Percentiles rank a stretch among this genome's conserved stretches.
phyloP scores from a whole-genome alignment of 2,888 invertebrate genomes.

The Aphodius sticticus region DNA sequence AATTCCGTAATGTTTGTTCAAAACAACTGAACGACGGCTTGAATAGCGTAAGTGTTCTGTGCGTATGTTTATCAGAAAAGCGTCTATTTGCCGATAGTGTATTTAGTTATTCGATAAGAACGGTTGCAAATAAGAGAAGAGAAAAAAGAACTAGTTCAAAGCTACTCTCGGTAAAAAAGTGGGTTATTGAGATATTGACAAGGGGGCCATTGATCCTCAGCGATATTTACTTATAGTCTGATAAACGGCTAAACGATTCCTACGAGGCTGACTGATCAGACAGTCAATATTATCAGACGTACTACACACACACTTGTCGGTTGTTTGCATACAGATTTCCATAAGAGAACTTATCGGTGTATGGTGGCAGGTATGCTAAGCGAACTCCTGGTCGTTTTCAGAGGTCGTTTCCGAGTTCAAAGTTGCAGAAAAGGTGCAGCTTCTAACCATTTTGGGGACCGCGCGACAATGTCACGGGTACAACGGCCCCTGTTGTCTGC shows the following conservation, averaged over 20 bases:
- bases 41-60: background rate
- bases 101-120: background rate
- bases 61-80: background rate
- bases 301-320: background rate
- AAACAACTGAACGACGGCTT: background rate
- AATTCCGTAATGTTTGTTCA: background rate
- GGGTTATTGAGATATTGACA: background rate
- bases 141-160: background rate
- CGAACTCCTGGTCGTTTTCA: no score
- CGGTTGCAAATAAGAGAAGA: background rate
- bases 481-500: constrained; percentile 4
- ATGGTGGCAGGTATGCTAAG: background rate
- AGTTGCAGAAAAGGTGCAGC: background rate
- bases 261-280: background rate
- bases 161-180: background rate
- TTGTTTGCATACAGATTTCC: background rate
- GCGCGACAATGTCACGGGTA: background rate
- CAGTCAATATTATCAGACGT: background rate
- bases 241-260: background rate
- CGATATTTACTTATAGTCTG: background rate
- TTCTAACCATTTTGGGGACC: background rate
- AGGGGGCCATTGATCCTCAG: background rate
- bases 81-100: background rate
- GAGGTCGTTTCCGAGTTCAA: background rate
- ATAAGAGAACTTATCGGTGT: background rate